Evolutionary conservation across 2,113 vertebrate genomes (phyloP).

Genomic region (Pavo muticus): DNA sequence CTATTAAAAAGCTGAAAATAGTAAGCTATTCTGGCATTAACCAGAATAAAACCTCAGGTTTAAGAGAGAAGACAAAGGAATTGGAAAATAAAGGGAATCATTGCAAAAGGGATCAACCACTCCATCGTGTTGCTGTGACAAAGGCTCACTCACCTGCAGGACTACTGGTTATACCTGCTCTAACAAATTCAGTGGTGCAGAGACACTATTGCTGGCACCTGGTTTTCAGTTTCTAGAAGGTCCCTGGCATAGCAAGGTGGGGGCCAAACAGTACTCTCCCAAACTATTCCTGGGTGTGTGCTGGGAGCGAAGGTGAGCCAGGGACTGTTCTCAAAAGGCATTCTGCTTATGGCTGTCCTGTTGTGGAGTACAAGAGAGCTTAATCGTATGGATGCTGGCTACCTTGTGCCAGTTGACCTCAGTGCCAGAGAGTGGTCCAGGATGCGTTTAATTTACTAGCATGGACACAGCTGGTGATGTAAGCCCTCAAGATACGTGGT

Average conservation of each 20-base stretch:
- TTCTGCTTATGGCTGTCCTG: not conserved
- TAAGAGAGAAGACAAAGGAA: not conserved
- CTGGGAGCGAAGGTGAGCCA: not conserved
- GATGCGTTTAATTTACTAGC: not conserved
- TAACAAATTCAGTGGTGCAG: not conserved
- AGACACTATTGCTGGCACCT: not conserved
- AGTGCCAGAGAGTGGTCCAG: not conserved
- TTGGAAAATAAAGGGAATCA: not conserved
- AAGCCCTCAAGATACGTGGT: not conserved
- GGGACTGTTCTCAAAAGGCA: not conserved
- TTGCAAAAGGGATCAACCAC: not conserved
- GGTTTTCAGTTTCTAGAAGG: conserved; percentile 6
- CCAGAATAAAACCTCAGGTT: conserved; percentile 1
- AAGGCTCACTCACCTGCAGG: not conserved
- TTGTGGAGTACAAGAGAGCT: not conserved
- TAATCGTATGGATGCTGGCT: not conserved
- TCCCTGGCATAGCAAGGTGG: not conserved
- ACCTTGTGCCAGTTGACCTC: conserved; percentile 11
- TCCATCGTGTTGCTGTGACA: not conserved
- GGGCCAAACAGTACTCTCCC: not conserved
- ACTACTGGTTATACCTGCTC: not conserved
- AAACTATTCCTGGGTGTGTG: not conserved
- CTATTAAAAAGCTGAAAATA: conserved; percentile 35
- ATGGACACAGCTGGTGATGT: not conserved
- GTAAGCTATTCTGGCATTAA: not conserved